phyloP scores from a whole-genome alignment of 35 echinoderm and acorn worm genomes.

The Hemicentrotus pulcherrimus region DNA sequence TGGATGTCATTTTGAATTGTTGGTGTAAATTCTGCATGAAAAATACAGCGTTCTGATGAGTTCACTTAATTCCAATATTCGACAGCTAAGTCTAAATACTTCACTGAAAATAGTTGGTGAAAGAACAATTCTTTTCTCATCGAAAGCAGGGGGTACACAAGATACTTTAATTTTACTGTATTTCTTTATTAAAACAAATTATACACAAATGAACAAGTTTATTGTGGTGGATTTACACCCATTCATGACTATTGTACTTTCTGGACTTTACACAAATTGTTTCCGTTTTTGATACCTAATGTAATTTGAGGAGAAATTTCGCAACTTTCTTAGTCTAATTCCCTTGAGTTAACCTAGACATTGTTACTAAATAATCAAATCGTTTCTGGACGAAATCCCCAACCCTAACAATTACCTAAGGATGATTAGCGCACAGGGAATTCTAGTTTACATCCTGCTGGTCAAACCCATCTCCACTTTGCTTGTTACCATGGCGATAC shows the following conservation, averaged over 20 bases:
- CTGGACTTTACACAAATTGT: neutral
- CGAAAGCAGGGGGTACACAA: too few species aligned
- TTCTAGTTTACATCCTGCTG: neutral
- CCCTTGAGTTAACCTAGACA: neutral
- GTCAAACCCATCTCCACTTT: neutral
- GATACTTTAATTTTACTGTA: too few species aligned
- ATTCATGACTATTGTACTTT: neutral
- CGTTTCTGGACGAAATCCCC: neutral
- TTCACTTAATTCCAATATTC: too few species aligned
- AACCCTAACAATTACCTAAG: neutral
- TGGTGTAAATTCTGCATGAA: too few species aligned
- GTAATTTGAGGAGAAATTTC: neutral
- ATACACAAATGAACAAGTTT: too few species aligned
- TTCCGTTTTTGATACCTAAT: neutral
- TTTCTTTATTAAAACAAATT: too few species aligned
- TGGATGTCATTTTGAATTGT: too few species aligned
- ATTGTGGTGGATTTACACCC: too few species aligned
- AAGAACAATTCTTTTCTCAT: too few species aligned
- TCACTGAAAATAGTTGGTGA: too few species aligned
- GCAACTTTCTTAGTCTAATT: neutral
- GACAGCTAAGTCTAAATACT: too few species aligned
- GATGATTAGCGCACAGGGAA: neutral
- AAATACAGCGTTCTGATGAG: too few species aligned
- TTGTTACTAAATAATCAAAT: neutral
- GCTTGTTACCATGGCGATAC: neutral